Evolutionary conservation across 2,888 invertebrate species (phyloP), one percentile per base, ranked within the genome.

Genomic region (Polyommatus icarus): DNA sequence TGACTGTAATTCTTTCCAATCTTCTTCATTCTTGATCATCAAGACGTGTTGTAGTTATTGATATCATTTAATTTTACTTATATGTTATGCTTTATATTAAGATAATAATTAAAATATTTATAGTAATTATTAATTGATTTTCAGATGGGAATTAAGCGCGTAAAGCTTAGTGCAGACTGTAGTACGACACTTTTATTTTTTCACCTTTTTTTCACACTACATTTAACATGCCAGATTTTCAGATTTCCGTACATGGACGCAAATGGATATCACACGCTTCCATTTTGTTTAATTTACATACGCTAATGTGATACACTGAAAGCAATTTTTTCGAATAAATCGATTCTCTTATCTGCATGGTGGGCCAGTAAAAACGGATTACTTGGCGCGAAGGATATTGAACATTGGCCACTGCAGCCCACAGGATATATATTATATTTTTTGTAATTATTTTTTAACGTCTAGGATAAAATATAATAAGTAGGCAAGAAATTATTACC

Each of bases 221-320:
- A 40, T 76, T 61, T 76, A 61, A 61, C 61, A 57, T 20, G 24
- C 20, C 29, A 76, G 24, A 67, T 76, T 71, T 36, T 72, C 76
- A 76, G 71, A 59, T 75, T 71, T 71, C 77, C 32, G 72, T 76
- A 78, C 78, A 76, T 76, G 67, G 59, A 78, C 76, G 29, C 80
- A 79, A 76, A 80, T 79, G 79, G 71, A 78, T 76, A 72, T 78
- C 73, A 71, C 76, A 76, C 61, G 24, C 57, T 40, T 61, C 78
- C 79, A 79, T 79, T 79, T 79, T 79, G 79, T 78, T 80, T 80
- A 79, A 81, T 80, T 79, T 79, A 76, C 79, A 79, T 81, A 75
- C 80, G 79, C 71, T 81, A 81, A 80, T 80, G 80, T 80, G 78
- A 79, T 77, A 78, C 78, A 77, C 75, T 15, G 29, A 29, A 54